These are phyloP conservation scores for Chlorops oryzae DNA, from an alignment of 1,140 invertebrate species.

Conservation along the genomic window DNA sequence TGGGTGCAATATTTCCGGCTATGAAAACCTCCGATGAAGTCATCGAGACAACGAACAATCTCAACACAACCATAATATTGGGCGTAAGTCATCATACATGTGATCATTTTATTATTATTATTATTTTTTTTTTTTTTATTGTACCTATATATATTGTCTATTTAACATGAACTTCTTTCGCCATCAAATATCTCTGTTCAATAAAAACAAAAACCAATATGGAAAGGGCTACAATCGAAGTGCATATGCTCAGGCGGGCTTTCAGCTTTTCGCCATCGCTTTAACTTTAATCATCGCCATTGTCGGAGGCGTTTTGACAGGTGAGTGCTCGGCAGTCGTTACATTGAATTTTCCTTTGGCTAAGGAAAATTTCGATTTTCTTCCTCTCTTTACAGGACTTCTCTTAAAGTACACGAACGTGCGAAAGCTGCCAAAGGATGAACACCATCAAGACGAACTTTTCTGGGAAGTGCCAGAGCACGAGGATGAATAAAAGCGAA, in stretches of 20 bases:
- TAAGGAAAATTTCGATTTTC: neutral
- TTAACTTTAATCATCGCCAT: slow-evolving; percentile 67
- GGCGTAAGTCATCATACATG: slow-evolving; percentile 31
- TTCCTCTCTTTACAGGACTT: slow-evolving; percentile 43
- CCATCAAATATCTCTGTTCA: too few relatives aligned
- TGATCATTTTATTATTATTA: neutral
- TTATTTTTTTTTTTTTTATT: neutral
- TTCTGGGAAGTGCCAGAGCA: slow-evolving; percentile 53
- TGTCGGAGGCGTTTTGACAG: slow-evolving; percentile 71
- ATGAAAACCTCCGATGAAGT: slow-evolving; percentile 33
- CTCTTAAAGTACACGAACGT: slow-evolving; percentile 48
- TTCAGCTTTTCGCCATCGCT: slow-evolving; percentile 68
- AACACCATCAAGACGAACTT: slow-evolving; percentile 53
- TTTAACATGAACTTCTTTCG: too few relatives aligned
- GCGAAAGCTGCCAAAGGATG: slow-evolving; percentile 49
- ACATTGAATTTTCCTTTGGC: neutral
- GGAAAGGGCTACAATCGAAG: slow-evolving; percentile 56
- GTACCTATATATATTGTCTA: too few relatives aligned
- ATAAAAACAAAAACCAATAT: too few relatives aligned
- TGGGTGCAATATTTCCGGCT: slow-evolving; percentile 56
- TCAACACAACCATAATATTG: slow-evolving; percentile 33
- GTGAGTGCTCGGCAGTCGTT: slow-evolving; percentile 49
- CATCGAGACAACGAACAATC: slow-evolving; percentile 17
- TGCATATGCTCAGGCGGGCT: slow-evolving; percentile 65
- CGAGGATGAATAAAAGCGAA: slow-evolving; percentile 46